These are phyloP conservation scores for Aelia acuminata DNA, from an alignment of 2,888 invertebrate species.

Conservation along the genomic window DNA sequence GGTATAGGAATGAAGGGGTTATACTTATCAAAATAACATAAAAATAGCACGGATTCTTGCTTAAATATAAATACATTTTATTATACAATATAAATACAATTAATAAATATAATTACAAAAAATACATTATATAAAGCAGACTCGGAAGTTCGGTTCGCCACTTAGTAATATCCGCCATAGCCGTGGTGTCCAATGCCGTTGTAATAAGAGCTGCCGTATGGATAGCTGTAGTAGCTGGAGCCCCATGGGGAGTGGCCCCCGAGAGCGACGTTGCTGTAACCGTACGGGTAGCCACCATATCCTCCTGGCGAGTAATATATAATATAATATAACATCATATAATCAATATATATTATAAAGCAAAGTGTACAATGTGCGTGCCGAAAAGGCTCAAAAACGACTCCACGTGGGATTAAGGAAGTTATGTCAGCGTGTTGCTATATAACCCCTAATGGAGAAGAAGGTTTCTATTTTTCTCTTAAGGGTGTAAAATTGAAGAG, in stretches of 20 bases:
- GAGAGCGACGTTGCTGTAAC: neutral
- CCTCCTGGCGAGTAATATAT: neutral
- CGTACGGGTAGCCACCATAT: constrained; percentile 49
- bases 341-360: neutral
- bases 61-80: constrained; percentile 9
- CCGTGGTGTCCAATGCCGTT: neutral
- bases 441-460: no score
- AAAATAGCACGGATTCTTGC: neutral
- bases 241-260: constrained; percentile 8
- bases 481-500: no score
- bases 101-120: constrained; percentile 46
- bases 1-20: neutral
- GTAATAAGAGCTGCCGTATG: constrained; percentile 7
- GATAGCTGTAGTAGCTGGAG: constrained; percentile 22
- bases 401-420: no score
- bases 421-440: no score
- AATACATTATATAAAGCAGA: neutral
- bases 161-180: neutral
- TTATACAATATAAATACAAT: constrained; percentile 46
- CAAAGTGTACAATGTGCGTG: no score
- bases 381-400: no score
- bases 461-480: no score
- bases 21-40: neutral
- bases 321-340: neutral
- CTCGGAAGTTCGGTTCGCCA: neutral